Conservation (phyloP, 2,113 vertebrate species). For the Leucosticte australis region DNA sequence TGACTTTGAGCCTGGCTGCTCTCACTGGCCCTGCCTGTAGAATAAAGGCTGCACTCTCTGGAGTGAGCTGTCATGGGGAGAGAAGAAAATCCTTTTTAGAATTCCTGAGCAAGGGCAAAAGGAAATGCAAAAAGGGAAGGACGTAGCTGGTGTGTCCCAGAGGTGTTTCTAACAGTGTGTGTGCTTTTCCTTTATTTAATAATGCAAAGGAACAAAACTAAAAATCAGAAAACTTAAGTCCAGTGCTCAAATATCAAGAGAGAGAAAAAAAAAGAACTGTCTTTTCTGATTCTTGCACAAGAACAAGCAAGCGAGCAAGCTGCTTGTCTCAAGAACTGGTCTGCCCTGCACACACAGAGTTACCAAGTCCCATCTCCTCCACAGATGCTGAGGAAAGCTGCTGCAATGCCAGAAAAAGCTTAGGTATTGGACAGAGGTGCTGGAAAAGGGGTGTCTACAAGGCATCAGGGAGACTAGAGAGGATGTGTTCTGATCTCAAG, state of each 20-base stretch:
- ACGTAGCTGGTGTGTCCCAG: accelerated
- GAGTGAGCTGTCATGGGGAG: background rate
- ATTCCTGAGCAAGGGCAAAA: background rate
- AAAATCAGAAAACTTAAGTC: background rate
- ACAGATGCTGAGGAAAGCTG: background rate
- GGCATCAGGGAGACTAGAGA: background rate
- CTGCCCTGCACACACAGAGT: background rate
- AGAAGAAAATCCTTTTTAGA: background rate
- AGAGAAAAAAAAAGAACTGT: background rate
- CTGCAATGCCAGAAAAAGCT: background rate
- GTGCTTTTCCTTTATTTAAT: background rate
- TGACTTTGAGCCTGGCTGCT: background rate
- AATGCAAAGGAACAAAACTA: background rate
- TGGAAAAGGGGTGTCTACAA: background rate
- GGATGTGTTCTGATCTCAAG: background rate
- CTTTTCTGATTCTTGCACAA: background rate
- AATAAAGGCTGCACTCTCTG: background rate
- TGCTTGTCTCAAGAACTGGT: background rate
- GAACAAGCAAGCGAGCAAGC: background rate
- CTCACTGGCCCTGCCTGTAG: background rate
- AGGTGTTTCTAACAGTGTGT: background rate
- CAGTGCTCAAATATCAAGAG: background rate
- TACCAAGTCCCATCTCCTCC: background rate
- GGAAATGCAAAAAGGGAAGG: background rate
- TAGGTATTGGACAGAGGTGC: background rate